phyloP scores from a whole-genome alignment of 2,113 vertebrate species.

The Raja brachyura region DNA sequence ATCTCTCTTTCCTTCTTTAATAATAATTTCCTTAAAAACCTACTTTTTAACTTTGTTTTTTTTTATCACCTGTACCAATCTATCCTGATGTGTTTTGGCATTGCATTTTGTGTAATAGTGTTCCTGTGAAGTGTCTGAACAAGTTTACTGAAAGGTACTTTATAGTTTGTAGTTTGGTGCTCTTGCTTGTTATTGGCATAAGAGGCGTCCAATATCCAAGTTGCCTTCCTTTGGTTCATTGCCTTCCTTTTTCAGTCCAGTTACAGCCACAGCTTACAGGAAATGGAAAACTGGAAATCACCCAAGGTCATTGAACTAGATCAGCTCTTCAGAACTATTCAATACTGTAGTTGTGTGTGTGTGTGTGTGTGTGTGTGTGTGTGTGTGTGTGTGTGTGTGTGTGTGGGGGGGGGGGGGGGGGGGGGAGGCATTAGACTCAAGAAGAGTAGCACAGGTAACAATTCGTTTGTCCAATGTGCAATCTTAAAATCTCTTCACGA shows the following conservation, averaged over 20 bases:
- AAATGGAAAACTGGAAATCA: not conserved
- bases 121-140: not conserved
- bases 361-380: not conserved
- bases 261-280: not conserved
- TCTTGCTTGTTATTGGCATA: not conserved
- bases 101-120: not conserved
- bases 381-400: too few species aligned
- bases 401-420: too few species aligned
- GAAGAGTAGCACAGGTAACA: not conserved
- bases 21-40: not conserved
- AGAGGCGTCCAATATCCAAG: not conserved
- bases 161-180: not conserved
- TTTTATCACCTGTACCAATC: not conserved
- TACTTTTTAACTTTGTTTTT: not conserved
- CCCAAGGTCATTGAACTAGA: not conserved
- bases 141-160: not conserved
- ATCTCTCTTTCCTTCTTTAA: too few species aligned
- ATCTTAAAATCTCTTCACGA: not conserved
- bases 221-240: not conserved
- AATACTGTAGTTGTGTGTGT: too few species aligned
- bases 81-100: not conserved
- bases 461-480: too few species aligned
- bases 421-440: not conserved
- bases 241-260: not conserved
- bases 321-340: not conserved